phyloP scores from a whole-genome alignment of 92 coral and sea anemone genomes.

The Heteractis magnifica region DNA sequence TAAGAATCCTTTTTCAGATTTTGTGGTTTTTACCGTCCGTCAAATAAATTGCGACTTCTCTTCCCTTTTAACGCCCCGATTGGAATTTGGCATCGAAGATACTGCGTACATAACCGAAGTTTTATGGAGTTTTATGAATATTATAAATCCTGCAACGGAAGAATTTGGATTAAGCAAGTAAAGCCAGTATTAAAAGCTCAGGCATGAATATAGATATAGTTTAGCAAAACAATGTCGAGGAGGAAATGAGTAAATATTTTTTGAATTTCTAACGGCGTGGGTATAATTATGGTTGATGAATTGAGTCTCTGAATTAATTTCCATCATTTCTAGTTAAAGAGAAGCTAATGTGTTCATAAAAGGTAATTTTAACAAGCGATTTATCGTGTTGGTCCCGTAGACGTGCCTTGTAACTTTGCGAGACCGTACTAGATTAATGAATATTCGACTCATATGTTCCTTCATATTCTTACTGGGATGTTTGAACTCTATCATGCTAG shows the following conservation, averaged over 20 bases:
- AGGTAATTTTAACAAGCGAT: not conserved
- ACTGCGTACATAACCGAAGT: too few species aligned
- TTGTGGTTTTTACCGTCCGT: not conserved
- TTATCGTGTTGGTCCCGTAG: not conserved
- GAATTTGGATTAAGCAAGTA: not conserved
- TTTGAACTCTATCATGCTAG: too few species aligned
- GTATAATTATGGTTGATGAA: not conserved
- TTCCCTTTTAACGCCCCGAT: not conserved
- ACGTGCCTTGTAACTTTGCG: too few species aligned
- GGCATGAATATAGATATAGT: not conserved
- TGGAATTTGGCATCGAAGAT: not conserved
- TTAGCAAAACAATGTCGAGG: not conserved
- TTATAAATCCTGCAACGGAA: not conserved
- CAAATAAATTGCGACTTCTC: not conserved
- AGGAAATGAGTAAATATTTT: not conserved
- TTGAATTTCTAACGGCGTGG: not conserved
- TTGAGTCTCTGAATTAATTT: not conserved
- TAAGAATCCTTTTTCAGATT: not conserved
- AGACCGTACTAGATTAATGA: too few species aligned
- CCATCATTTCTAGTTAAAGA: not conserved
- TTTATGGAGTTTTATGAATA: too few species aligned
- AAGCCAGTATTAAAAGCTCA: not conserved
- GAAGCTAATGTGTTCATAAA: not conserved
- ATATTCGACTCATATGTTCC: too few species aligned
- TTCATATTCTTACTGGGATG: too few species aligned